phyloP scores from a whole-genome alignment of 2,113 vertebrate genomes.

The Nematolebias whitei region DNA sequence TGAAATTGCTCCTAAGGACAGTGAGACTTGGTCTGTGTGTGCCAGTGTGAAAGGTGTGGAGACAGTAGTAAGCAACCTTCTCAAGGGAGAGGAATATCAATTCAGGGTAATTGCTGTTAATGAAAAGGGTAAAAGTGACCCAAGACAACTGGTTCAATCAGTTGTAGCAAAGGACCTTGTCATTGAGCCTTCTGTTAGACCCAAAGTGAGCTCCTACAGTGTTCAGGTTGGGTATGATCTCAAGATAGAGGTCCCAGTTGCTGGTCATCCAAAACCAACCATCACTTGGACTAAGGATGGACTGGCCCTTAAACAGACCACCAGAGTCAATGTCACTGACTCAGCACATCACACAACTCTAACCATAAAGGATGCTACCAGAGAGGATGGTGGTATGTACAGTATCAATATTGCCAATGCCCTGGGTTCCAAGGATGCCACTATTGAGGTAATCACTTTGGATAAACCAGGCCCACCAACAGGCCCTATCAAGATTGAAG shows the following conservation, averaged over 20 bases:
- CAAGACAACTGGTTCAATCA: slow-evolving; percentile 88
- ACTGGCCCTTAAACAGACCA: slow-evolving; percentile 90
- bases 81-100: slow-evolving; percentile 91
- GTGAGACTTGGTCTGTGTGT: slow-evolving; percentile 92
- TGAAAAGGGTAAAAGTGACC: slow-evolving; percentile 96
- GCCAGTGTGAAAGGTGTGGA: slow-evolving; percentile 90
- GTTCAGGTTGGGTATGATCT: slow-evolving; percentile 94
- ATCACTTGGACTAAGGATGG: slow-evolving; percentile 94
- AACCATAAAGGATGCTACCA: slow-evolving; percentile 91
- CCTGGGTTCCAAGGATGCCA: slow-evolving; percentile 89
- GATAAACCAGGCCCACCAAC: slow-evolving; percentile 96
- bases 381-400: slow-evolving; percentile 92
- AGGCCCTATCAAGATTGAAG: slow-evolving; percentile 93
- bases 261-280: slow-evolving; percentile 93
- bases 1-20: slow-evolving; percentile 92
- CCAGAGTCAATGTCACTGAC: slow-evolving; percentile 92
- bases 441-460: slow-evolving; percentile 91
- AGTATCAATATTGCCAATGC: slow-evolving; percentile 87
- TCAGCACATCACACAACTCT: slow-evolving; percentile 83
- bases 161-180: slow-evolving; percentile 92
- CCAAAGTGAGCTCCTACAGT: slow-evolving; percentile 87
- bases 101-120: slow-evolving; percentile 96
- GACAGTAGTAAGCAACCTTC: slow-evolving; percentile 87
- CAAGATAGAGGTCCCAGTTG: slow-evolving; percentile 91
- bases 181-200: slow-evolving; percentile 90